Evolutionary conservation across 2,113 vertebrate genomes (phyloP).

Genomic region (Lota lota): DNA sequence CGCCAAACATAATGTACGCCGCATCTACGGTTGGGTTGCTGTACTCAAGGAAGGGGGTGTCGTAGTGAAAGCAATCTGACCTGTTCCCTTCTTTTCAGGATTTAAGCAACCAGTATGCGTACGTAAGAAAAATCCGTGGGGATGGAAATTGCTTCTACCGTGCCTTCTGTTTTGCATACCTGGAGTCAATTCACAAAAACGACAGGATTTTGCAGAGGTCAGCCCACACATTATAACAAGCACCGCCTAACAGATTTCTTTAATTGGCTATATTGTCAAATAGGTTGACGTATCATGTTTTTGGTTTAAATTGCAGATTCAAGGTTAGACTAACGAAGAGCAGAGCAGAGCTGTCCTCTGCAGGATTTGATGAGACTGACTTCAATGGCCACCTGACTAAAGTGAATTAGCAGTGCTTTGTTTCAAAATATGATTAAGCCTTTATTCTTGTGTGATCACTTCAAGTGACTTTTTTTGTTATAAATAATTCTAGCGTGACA

Average conservation of each 20-base stretch:
- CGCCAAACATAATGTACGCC: slow-evolving; percentile 68
- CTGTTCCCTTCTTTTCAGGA: slow-evolving; percentile 62
- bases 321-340: slow-evolving; percentile 67
- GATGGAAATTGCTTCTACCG: slow-evolving; percentile 89
- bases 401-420: slow-evolving; percentile 45
- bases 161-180: slow-evolving; percentile 75
- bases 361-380: slow-evolving; percentile 67
- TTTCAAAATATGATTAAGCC: background rate
- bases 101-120: slow-evolving; percentile 70
- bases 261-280: background rate
- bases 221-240: slow-evolving; percentile 24
- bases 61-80: slow-evolving; percentile 5
- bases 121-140: slow-evolving; percentile 76
- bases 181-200: slow-evolving; percentile 75
- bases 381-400: slow-evolving; percentile 70
- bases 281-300: background rate
- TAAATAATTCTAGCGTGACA: background rate
- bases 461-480: background rate
- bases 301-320: slow-evolving; percentile 64
- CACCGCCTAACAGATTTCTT: background rate
- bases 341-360: slow-evolving; percentile 54
- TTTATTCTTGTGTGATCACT: background rate
- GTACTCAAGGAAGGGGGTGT: background rate
- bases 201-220: slow-evolving; percentile 73
- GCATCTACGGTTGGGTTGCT: background rate